Conservation (phyloP, 2,888 invertebrate species). For the Chesias legatella region DNA sequence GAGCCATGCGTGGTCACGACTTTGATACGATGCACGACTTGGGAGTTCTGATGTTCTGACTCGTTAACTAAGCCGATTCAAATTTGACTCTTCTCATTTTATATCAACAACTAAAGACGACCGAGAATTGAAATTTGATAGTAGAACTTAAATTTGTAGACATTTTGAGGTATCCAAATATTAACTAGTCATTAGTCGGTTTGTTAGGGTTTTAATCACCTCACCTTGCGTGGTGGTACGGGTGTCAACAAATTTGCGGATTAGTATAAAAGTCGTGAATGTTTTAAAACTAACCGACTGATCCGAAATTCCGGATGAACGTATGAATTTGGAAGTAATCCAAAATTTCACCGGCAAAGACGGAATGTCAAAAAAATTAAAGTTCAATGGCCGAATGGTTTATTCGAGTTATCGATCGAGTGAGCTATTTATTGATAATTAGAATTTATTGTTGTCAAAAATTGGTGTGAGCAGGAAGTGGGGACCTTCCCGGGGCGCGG, state of each 20-base stretch:
- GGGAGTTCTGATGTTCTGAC: slow-evolving; percentile 12
- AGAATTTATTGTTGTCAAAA: slow-evolving; percentile 66
- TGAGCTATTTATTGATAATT: slow-evolving; percentile 45
- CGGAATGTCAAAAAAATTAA: slow-evolving; percentile 8
- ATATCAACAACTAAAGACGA: too few relatives aligned
- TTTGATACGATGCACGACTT: slow-evolving; percentile 26
- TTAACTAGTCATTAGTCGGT: too few relatives aligned
- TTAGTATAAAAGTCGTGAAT: too few relatives aligned
- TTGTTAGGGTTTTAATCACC: too few relatives aligned
- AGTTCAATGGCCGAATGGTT: slow-evolving; percentile 45
- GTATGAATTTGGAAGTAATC: too few relatives aligned
- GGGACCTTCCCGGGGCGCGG: slow-evolving; percentile 70
- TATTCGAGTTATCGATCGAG: slow-evolving; percentile 40
- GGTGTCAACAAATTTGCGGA: too few relatives aligned
- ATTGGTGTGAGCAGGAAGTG: slow-evolving; percentile 69
- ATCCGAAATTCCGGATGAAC: too few relatives aligned
- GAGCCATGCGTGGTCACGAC: slow-evolving; percentile 38
- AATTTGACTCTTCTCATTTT: not conserved
- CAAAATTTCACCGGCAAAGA: not conserved
- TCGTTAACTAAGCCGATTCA: not conserved
- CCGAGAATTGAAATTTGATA: too few relatives aligned
- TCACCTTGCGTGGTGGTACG: too few relatives aligned
- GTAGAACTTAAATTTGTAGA: too few relatives aligned
- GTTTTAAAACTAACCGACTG: too few relatives aligned
- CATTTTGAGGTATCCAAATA: too few relatives aligned